phyloP scores from a whole-genome alignment of 2,113 vertebrate genomes.

The Cochlearius cochlearius region DNA sequence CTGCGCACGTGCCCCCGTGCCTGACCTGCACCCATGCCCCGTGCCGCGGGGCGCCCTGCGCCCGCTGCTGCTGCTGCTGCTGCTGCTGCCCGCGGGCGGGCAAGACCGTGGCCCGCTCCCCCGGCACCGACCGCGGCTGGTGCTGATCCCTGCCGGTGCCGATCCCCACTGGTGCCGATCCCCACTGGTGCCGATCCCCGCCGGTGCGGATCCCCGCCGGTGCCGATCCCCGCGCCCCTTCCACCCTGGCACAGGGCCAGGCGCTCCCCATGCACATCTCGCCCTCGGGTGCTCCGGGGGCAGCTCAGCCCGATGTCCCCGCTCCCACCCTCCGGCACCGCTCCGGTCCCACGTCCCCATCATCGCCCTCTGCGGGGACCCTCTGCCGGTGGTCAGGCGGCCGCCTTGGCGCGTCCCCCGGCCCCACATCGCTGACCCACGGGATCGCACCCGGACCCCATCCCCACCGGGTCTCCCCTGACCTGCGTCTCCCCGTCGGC shows the following conservation, averaged over 20 bases:
- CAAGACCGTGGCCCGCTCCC: accelerated
- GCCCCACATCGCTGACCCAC: accelerated
- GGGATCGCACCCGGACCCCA: no score
- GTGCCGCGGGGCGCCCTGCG: background rate
- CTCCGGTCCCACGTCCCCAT: background rate
- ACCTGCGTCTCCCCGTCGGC: background rate
- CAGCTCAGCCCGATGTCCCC: background rate
- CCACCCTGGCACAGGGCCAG: background rate
- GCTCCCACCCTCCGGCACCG: background rate
- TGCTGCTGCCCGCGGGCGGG: background rate
- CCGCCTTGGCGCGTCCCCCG: accelerated
- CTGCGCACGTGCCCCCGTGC: background rate
- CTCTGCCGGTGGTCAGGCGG: accelerated
- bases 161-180: accelerated
- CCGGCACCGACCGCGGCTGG: accelerated
- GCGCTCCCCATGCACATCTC: background rate
- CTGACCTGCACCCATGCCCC: background rate
- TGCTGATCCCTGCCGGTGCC: no score
- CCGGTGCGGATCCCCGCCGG: no score
- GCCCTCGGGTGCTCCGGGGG: background rate
- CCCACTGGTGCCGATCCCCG: accelerated
- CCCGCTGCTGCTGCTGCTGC: background rate
- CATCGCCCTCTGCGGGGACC: background rate
- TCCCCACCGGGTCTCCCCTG: accelerated
- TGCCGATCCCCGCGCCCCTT: background rate